A percentile compares a stretch with the other conserved stretches of the same genome.
Evolutionary conservation across 2,888 invertebrate species (phyloP).

Genomic region (Machimus atricapillus): DNA sequence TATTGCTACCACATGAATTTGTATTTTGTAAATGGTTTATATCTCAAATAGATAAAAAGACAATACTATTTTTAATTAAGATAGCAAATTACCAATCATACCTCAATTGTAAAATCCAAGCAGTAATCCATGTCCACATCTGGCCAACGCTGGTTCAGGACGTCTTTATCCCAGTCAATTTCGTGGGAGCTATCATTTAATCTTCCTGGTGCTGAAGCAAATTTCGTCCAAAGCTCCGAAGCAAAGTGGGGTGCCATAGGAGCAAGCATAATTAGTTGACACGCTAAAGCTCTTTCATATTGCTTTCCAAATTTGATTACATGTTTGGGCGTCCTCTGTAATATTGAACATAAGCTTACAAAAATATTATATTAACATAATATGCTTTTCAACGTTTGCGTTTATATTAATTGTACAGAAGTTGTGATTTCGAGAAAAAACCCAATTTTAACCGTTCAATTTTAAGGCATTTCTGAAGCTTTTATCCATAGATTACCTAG

Average conservation of each 20-base stretch:
- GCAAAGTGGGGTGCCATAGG: slow-evolving; percentile 92
- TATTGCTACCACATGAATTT: too few species aligned
- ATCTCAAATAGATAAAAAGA: too few species aligned
- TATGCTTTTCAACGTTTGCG: too few species aligned
- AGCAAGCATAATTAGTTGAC: slow-evolving; percentile 82
- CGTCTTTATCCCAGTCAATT: slow-evolving; percentile 72
- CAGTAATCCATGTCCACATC: slow-evolving; percentile 73
- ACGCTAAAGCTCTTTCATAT: slow-evolving; percentile 80
- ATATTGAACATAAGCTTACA: slow-evolving; percentile 39
- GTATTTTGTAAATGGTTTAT: too few species aligned
- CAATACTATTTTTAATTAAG: too few species aligned
- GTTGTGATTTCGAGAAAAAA: too few species aligned
- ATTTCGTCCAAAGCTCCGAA: slow-evolving; percentile 88
- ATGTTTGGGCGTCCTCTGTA: slow-evolving; percentile 68
- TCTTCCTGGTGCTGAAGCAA: slow-evolving; percentile 70
- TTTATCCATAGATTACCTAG: not conserved
- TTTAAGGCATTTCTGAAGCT: not conserved
- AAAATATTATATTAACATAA: not conserved
- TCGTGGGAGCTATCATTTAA: slow-evolving; percentile 63
- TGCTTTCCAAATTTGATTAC: slow-evolving; percentile 71
- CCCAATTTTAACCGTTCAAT: not conserved
- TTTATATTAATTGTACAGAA: too few species aligned
- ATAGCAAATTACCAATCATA: slow-evolving; percentile 57
- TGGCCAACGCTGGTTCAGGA: slow-evolving; percentile 82
- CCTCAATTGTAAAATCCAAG: slow-evolving; percentile 71